A percentile compares a stretch with the other conserved stretches of the same genome.
These are phyloP conservation scores for Pseudomyrmex dendroicus DNA, from an alignment of 1,140 invertebrate species.

Conservation along the genomic window DNA sequence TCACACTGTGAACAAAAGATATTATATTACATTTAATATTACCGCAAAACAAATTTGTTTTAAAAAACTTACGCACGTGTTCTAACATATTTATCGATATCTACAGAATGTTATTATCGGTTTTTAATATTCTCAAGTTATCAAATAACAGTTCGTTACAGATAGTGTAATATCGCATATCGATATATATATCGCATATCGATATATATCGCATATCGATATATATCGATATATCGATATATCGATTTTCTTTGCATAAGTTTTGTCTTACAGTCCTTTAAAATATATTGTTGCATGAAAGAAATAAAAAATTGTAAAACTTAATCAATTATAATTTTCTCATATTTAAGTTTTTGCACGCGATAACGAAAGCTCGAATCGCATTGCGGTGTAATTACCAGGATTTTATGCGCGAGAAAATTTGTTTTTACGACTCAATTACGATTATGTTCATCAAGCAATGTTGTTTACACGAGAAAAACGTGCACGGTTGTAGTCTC, in stretches of 20 bases:
- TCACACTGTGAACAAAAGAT: not conserved
- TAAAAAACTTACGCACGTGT: not conserved
- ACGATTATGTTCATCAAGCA: slow-evolving; percentile 16
- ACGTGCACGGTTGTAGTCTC: not conserved
- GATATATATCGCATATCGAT: no score
- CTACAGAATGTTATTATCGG: no score
- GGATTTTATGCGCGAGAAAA: not conserved
- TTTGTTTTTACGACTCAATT: slow-evolving; percentile 16
- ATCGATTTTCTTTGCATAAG: no score
- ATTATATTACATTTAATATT: slow-evolving; percentile 10
- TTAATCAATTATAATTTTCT: not conserved
- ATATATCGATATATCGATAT: no score
- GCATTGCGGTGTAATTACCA: not conserved
- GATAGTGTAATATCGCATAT: no score
- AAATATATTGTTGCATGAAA: no score
- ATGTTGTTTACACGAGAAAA: not conserved
- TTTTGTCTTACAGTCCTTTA: no score
- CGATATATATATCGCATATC: no score
- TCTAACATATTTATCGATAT: no score
- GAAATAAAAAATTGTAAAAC: no score
- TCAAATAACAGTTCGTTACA: no score
- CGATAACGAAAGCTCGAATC: not conserved
- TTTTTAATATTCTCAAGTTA: no score
- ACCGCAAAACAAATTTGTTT: not conserved
- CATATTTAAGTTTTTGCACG: not conserved